Base-by-base conservation (phyloP, 2,888 invertebrate species). In the Nymphalis polychloros region DNA sequence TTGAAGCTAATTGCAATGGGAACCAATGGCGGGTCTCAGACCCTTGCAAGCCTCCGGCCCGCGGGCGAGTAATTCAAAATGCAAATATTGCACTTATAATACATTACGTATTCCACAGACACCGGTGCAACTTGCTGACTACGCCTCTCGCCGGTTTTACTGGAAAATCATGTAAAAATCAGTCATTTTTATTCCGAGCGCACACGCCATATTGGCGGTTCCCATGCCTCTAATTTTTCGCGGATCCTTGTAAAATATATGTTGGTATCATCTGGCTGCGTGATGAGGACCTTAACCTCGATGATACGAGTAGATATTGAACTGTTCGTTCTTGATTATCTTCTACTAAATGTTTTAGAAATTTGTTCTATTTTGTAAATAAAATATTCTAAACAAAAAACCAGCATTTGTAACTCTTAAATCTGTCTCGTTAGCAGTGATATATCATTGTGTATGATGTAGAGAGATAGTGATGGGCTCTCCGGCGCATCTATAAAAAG, bases 151-250 rank as follows among this genome's bases (percentile, higher is more conserved):
- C 82, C 84, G 78, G 83, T 84, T 91, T 90, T 91, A 92, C 91
- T 86, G 90, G 84, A 84, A 84, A 89, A 89, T 90, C 90, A 91
- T 90, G 92, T 91, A 89, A 92, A 90, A 91, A 87, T 86, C 80
- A 77, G 78, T 84, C 83, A 89, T 92, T 88, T 89, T 90, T 87
- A 92, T 92, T 90, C 90, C 75, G 80, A 78, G 76, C 88, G 88
- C 89, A 87, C 85, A 79, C 84, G 78, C 76, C 83, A 86, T 82
- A 91, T 89, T 89, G 88, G 88, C 87, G 87, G 90, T 92, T 92
- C 92, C 89, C 92, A 91, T 86, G 91, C 83, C 83, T 83, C 84
- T 92, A 90, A 92, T 92, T 92, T n/a, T 92, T 91, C 87, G 84
- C 90, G 83, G 83, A 81, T 83, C 78, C 81, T 81, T 81, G 83